Conservation (phyloP, 2,797 vertebrate species). For the Coregonus suidteri region DNA sequence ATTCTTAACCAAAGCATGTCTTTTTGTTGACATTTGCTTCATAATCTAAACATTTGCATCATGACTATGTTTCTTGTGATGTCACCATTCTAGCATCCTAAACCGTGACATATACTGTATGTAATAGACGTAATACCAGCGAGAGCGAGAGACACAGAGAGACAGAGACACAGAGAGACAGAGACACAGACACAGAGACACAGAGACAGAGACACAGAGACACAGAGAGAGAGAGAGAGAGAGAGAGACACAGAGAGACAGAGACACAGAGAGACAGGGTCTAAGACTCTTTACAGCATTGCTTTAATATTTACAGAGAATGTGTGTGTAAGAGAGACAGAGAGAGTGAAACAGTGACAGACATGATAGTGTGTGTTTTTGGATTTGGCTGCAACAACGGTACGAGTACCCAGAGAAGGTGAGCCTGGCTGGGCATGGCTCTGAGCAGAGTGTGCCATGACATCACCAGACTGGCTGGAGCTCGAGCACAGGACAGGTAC, state of each 20-base stretch:
- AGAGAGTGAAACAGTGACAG: no score
- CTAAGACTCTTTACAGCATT: neutral
- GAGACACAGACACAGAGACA: no score
- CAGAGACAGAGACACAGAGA: no score
- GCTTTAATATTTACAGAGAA: neutral
- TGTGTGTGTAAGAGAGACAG: constrained; percentile 7
- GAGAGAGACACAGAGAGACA: no score
- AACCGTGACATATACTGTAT: neutral
- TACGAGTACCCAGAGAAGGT: constrained; percentile 16
- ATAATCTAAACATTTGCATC: no score
- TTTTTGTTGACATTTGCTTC: neutral
- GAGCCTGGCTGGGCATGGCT: constrained; percentile 36
- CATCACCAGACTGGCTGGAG: constrained; percentile 53
- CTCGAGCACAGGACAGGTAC: constrained; percentile 62
- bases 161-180: no score
- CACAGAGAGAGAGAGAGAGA: no score
- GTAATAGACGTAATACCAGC: no score
- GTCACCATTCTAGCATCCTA: neutral
- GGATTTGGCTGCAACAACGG: no score
- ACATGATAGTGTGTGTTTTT: neutral
- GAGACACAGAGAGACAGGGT: neutral
- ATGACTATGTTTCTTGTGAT: neutral
- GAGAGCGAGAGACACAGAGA: no score
- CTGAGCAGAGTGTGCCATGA: constrained; percentile 49
- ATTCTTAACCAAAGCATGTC: neutral